phyloP scores from a whole-genome alignment of 2,888 invertebrate species.

The Choristoneura rosaceana region DNA sequence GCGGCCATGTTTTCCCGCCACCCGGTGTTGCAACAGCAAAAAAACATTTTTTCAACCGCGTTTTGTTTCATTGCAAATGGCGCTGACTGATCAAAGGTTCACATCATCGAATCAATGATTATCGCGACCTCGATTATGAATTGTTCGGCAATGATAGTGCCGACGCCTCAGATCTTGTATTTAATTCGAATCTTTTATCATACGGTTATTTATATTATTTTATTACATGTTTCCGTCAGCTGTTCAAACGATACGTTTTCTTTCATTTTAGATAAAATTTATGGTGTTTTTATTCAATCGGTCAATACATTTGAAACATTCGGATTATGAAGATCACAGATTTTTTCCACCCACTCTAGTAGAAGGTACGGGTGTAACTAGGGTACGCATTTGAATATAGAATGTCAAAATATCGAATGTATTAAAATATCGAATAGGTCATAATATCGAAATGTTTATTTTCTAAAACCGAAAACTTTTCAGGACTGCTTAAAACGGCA shows the following conservation, averaged over 20 bases:
- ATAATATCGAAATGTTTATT: no score
- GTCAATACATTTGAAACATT: not conserved
- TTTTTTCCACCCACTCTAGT: no score
- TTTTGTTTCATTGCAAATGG: slow-evolving; percentile 55
- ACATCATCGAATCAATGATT: slow-evolving; percentile 41
- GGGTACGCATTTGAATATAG: no score
- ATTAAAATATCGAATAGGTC: no score
- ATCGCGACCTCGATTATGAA: slow-evolving; percentile 26
- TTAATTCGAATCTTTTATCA: slow-evolving; percentile 38
- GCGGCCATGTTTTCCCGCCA: slow-evolving; percentile 30
- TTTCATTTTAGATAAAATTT: not conserved
- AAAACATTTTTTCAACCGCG: slow-evolving; percentile 49
- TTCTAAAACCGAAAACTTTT: no score
- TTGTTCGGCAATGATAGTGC: slow-evolving; percentile 26
- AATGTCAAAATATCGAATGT: no score
- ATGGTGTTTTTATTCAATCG: not conserved
- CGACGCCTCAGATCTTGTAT: slow-evolving; percentile 38
- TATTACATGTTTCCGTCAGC: slow-evolving; percentile 17
- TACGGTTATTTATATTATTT: slow-evolving; percentile 29
- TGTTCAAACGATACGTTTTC: slow-evolving; percentile 1
- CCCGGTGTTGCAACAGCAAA: slow-evolving; percentile 24
- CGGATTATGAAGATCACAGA: not conserved
- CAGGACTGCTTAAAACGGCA: no score
- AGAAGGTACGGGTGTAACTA: no score
- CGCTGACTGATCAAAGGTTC: slow-evolving; percentile 63